Evolutionary conservation across 2,113 vertebrate genomes (phyloP), one percentile per base, ranked within the genome.

Genomic region (Mixornis gularis): DNA sequence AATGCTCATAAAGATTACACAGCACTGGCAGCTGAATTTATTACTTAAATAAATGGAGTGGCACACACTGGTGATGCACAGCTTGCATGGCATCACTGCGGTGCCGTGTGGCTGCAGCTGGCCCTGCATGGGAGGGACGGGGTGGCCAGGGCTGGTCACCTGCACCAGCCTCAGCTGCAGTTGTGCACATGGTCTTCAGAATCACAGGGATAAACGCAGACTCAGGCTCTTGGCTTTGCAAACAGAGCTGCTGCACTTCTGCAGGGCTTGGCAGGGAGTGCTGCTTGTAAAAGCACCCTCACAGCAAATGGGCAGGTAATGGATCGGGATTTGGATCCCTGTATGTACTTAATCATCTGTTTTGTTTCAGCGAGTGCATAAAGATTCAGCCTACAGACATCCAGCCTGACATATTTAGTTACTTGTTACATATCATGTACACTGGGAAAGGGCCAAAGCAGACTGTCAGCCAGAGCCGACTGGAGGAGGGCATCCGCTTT

Each of bases 381-480:
- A 99, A 99, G 98, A 99, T 99, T 95, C 99, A 99, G 95, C 99
- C 99, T 72, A 97, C 98, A 6, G 99, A 99, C 97, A 99, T 99
- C 96, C 99, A 99, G 92, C 99, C 99, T 1, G 99, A 99, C 80
- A 98, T 99, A 93, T 99, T 99, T 97, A 99, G 99, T 97, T 99
- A 99, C 96, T 97, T 99, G 97, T 96, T 99, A 63, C 99, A 99
- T 96, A 98, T 99, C 93, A 99, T 99, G 99, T 99, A 99, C 96
- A 99, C 99, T 0, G 99, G 99, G 44, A 98, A 98, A 86, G 98
- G 98, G 79, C 99, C 99, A 20, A 98, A 99, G 83, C 99, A 99
- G 96, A 97, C 97, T 0, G 98, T 99, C 95, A 99, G 98, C 94
- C 98, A 98, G 74, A 96, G 97, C 90, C 98, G 99, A 5, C 97